Base-by-base conservation (phyloP, 2,888 invertebrate genomes). In the Drosophila planitibia region DNA sequence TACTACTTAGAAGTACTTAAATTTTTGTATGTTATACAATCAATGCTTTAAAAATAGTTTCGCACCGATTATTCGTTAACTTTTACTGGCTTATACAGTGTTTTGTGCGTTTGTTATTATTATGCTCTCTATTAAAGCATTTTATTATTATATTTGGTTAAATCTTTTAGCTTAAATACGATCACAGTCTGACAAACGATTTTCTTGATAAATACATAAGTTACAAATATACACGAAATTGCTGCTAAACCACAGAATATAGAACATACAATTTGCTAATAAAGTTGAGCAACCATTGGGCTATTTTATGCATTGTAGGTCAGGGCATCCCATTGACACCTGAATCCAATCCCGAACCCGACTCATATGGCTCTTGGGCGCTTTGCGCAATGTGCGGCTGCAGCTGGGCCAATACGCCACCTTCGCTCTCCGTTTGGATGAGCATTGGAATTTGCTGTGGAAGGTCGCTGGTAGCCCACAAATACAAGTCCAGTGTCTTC, bases 401-500 rank as follows among this genome's bases (percentile, higher is more conserved):
- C n/a, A 91, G 68, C 49, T 84, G 82, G 4, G 78, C 80, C 12
- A 91, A 63, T 4, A 85, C 90, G 10, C 82, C 84, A 28, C 82
- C 75, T 32, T 93, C 92, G 59, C 83, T 81, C n/a, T 93, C 93
- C 0, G 92, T 89, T 78, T 92, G 91, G 35, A 91, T 95, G n/a
- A 96, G 94, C 75, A 96, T 95, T 0, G 96, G 96, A 70, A 96
- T 95, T 93, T 95, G 95, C 89, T 95, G 95, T 0, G 96, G 95
- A 90, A 95, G 95, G 91, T 97, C 97, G 82, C 95, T 96, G 0
- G 97, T 97, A 0, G 97, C 97, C 96, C 97, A 96, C 14, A 98
- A 93, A 92, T 97, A 98, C 58, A 98, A 95, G 93, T 98, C 97
- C 37, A 98, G 93, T 0, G 98, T 98, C 82, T 96, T 95, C 91